phyloP scores from a whole-genome alignment of 2,888 invertebrate species.

The Xanthorhoe spadicearia region DNA sequence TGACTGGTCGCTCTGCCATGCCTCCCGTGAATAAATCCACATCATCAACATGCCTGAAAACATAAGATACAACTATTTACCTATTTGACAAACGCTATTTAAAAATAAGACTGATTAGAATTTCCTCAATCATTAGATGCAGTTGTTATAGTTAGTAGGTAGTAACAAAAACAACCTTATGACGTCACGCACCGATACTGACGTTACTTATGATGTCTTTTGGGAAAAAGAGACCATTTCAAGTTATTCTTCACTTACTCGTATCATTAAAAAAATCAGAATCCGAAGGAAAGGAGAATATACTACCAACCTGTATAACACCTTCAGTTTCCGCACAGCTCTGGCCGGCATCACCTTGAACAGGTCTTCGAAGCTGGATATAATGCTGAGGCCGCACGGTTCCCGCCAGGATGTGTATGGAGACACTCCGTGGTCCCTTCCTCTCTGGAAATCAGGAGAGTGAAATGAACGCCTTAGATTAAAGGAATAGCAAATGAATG shows the following conservation, averaged over 20 bases:
- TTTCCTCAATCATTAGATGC: too few species aligned
- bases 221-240: too few species aligned
- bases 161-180: too few species aligned
- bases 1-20: conserved; percentile 91
- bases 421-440: conserved; percentile 94
- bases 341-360: conserved; percentile 87
- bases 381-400: conserved; percentile 89
- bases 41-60: conserved; percentile 88
- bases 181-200: too few species aligned
- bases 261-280: too few species aligned
- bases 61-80: not conserved
- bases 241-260: too few species aligned
- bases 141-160: too few species aligned
- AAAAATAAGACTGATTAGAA: too few species aligned
- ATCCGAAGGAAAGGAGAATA: too few species aligned
- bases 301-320: conserved; percentile 78
- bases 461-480: not conserved
- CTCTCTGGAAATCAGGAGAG: conserved; percentile 81
- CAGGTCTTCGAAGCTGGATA: conserved; percentile 89
- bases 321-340: conserved; percentile 86
- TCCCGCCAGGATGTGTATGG: conserved; percentile 92
- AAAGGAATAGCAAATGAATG: not conserved
- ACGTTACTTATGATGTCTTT: too few species aligned
- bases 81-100: too few species aligned
- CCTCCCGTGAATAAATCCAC: conserved; percentile 94